phyloP scores from a whole-genome alignment of 2,888 invertebrate species.

The Pachliopta kotzebuea region DNA sequence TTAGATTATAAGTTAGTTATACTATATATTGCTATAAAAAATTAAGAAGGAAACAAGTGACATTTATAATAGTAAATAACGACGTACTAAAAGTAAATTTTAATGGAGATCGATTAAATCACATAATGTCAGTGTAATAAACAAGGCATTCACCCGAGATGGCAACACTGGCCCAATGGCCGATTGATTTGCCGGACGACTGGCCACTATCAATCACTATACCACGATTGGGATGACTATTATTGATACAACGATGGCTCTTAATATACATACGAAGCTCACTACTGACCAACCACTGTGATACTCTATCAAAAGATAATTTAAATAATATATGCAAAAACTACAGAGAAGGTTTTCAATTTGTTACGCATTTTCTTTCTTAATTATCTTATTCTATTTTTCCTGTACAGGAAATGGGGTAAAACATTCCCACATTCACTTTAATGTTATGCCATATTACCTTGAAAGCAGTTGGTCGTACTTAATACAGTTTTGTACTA shows the following conservation, averaged over 20 bases:
- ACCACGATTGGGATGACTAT: constrained; percentile 36
- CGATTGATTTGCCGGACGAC: constrained; percentile 43
- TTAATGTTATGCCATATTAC: no score
- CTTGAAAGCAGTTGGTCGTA: no score
- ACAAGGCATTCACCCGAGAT: constrained; percentile 64
- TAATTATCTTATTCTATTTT: no score
- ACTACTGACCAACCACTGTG: constrained; percentile 1
- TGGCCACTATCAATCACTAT: constrained; percentile 23
- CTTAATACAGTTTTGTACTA: no score
- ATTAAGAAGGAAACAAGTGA: neutral
- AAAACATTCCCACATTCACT: no score
- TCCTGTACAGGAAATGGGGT: no score
- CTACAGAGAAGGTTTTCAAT: no score
- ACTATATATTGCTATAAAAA: neutral
- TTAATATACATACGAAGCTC: constrained; percentile 23
- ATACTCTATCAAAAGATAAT: neutral
- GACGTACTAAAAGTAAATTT: constrained; percentile 27
- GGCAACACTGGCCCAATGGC: constrained; percentile 44
- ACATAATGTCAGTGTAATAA: constrained; percentile 64
- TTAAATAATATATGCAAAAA: no score
- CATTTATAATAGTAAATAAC: constrained; percentile 20
- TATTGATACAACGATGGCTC: constrained; percentile 38
- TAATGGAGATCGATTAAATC: constrained; percentile 52
- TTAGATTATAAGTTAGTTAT: no score
- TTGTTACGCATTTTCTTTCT: no score